A percentile compares a stretch with the other conserved stretches of the same genome.
Conservation (phyloP, 2,113 vertebrate genomes). For the Stigmatopora argus region DNA sequence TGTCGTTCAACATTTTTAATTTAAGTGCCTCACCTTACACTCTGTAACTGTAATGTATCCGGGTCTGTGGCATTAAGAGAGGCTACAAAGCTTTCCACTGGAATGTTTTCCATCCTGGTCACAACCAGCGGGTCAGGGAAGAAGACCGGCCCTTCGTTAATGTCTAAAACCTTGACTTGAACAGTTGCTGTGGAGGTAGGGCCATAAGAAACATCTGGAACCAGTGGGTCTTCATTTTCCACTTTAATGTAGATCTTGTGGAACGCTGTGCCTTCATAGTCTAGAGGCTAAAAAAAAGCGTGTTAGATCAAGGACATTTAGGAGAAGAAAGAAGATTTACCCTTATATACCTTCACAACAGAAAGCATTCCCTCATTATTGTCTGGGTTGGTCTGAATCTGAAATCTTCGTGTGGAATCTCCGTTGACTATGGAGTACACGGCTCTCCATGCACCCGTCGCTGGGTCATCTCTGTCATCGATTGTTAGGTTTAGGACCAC, state of each 20-base stretch:
- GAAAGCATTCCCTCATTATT: conserved; percentile 96
- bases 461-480: conserved; percentile 86
- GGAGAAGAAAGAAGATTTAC: no score
- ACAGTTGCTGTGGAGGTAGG: conserved; percentile 91
- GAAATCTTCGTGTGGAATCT: conserved; percentile 86
- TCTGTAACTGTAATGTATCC: conserved; percentile 84
- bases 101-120: conserved; percentile 81
- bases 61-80: conserved; percentile 90
- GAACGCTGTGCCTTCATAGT: conserved; percentile 83
- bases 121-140: conserved; percentile 86
- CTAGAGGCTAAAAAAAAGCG: conserved; percentile 72
- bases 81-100: conserved; percentile 81
- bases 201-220: conserved; percentile 81
- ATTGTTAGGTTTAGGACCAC: conserved; percentile 91
- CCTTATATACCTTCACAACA: conserved; percentile 81
- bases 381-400: conserved; percentile 89
- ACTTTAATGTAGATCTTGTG: conserved; percentile 91
- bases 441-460: conserved; percentile 85
- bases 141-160: conserved; percentile 91
- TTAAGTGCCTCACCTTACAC: conserved; percentile 78
- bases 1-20: background rate
- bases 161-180: conserved; percentile 82
- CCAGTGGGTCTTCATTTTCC: conserved; percentile 89
- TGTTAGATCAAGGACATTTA: background rate
- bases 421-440: conserved; percentile 92